These are phyloP conservation scores for Triplophysa siluroides DNA, from an alignment of 2,113 vertebrate species.

Conservation along the genomic window DNA sequence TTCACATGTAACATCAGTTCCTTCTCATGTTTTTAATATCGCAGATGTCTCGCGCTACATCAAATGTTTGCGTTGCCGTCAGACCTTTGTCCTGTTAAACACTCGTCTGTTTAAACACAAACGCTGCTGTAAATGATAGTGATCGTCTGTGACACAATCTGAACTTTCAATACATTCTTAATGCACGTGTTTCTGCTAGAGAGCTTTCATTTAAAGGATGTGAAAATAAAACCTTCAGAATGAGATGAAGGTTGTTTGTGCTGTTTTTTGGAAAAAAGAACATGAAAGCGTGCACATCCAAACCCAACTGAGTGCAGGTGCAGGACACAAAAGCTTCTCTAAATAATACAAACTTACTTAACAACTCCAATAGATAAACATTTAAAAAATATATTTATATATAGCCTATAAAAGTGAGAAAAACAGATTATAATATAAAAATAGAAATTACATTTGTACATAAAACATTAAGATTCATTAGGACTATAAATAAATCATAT, in stretches of 20 bases:
- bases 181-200: neutral
- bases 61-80: constrained; percentile 21
- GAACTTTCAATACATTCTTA: neutral
- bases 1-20: neutral
- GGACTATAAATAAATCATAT: too few relatives aligned
- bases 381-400: too few relatives aligned
- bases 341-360: too few relatives aligned
- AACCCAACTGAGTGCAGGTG: too few relatives aligned
- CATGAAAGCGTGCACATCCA: too few relatives aligned
- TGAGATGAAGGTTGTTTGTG: neutral
- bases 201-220: neutral
- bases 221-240: constrained; percentile 6
- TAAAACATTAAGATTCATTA: too few relatives aligned
- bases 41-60: constrained; percentile 21
- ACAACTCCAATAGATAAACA: too few relatives aligned
- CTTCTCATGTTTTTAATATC: constrained; percentile 13
- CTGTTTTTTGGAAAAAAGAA: neutral
- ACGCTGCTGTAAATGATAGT: neutral
- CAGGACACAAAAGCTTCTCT: too few relatives aligned
- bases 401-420: too few relatives aligned
- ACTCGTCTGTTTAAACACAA: neutral
- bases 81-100: constrained; percentile 18
- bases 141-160: too few relatives aligned
- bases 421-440: too few relatives aligned
- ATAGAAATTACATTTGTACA: too few relatives aligned